A percentile compares a stretch with the other conserved stretches of the same genome.
Conservation (phyloP, 2,888 invertebrate species). For the Callimorpha dominula region DNA sequence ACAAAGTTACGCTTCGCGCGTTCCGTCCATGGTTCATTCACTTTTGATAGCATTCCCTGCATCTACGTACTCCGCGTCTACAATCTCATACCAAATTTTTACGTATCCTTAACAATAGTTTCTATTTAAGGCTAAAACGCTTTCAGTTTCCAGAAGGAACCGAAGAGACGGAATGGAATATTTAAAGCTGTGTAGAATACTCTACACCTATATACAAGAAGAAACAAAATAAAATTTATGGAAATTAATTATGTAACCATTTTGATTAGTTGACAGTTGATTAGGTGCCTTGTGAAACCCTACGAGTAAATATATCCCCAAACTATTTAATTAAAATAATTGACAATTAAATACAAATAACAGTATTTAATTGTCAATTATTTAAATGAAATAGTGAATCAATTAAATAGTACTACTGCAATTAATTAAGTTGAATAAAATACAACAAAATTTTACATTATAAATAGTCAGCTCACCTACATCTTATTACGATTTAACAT, state of each 20-base stretch:
- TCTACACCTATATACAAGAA: not conserved
- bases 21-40: constrained; percentile 15
- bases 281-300: not conserved
- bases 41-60: constrained; percentile 27
- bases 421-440: not conserved
- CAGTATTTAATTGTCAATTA: too few relatives aligned
- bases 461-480: not conserved
- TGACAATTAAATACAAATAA: not conserved
- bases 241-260: too few relatives aligned
- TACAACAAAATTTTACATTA: too few relatives aligned
- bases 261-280: too few relatives aligned
- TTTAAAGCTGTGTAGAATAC: not conserved
- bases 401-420: not conserved
- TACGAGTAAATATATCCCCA: not conserved
- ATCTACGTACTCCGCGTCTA: constrained; percentile 6
- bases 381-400: too few relatives aligned
- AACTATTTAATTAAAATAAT: not conserved
- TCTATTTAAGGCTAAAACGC: constrained; percentile 33
- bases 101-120: constrained; percentile 18
- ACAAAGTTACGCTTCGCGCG: not conserved
- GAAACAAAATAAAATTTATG: too few relatives aligned
- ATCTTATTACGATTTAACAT: too few relatives aligned
- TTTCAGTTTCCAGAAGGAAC: constrained; percentile 28
- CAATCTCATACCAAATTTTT: constrained; percentile 18
- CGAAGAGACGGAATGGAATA: constrained; percentile 13